Base-by-base conservation (phyloP, 2,888 invertebrate genomes). In the Aphidoletes aphidimyza region DNA sequence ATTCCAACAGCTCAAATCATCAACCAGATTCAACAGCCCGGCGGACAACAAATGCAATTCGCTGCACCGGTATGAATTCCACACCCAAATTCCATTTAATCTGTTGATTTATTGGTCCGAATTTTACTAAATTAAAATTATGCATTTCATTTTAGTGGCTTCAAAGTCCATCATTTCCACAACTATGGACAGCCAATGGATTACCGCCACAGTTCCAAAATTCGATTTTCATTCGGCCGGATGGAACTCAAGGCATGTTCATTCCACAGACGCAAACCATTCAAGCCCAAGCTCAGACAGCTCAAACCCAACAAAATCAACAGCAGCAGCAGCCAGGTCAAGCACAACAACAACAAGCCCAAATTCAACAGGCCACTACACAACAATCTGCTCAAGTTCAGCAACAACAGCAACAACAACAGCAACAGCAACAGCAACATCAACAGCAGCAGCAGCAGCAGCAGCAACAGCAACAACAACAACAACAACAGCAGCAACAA, bases 151-250 rank as follows among this genome's bases (percentile, higher is more conserved):
- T 69, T 69, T 14, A 69, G 0, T 96, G 96, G 96, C 94, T 95
- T 86, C 92, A 94, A 84, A 92, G 93, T 36, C 5, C 36, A 81
- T 47, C 81, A n/a, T 89, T 94, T 86, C 95, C 95, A 2, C 94
- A 93, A 89, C 92, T 94, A 85, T 96, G 96, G 95, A 91, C 95
- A 0, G 45, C 91, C 0, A 93, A 93, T 19, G 94, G 94, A 0
- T 88, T 95, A 36, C 95, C 93, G 87, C 93, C 94, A 0, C 92
- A 93, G 47, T 92, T 94, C 0, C 94, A 94, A 22, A 96, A 95
- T 90, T 95, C 94, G 9, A 96, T 96, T 87, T 94, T 95, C 89
- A 96, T 97, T 86, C 91, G 96, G 88, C 93, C 94, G 0, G 96
- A 96, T 88, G 92, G 92, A 9, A 91, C 92, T 0, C 91, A 91